Base-by-base conservation (phyloP, 2,113 vertebrate species). In the Lophura nycthemera region DNA sequence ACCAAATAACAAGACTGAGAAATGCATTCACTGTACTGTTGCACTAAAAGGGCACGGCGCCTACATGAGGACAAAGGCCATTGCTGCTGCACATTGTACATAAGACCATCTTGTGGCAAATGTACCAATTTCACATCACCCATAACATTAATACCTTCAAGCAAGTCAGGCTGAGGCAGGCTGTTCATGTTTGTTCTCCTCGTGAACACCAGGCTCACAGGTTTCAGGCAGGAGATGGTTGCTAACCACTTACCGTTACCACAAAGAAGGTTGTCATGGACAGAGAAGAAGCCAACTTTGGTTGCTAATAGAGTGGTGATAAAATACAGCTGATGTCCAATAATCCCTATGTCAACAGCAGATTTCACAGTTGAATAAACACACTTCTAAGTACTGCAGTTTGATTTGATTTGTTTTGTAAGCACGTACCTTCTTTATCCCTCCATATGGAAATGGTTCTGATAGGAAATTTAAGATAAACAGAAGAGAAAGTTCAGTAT, bases 391-490 rank as follows among this genome's bases (percentile, higher is more conserved):
- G 91, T 66, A 75, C n/a, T 66, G 59, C 32, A 36, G 73, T 88
- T 95, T 83, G 63, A 95, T 95, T 97, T 97, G 96, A 52, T 95
- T 97, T 97, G 95, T 47, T 90, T 97, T 97, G 91, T 67, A 96
- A 83, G 81, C 92, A 79, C n/a, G 4, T 84, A 86, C 77, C 74
- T 96, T 96, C 91, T 91, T 95, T 96, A 96, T 94, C 76, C 72
- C 69, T 93, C 92, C 88, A 88, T 67, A 73, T 3, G 83, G 65
- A 72, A 92, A 83, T 57, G 56, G 13, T 7, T 88, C 94, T 92
- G 74, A 87, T 75, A 84, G 83, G 77, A 93, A 94, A 86, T 84
- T 78, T 95, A 92, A 96, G 83, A 90, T 84, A 93, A 86, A 92
- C 64, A 94, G 34, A 71, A 83, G 25, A 81, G 73, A 93, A 93